phyloP scores from a whole-genome alignment of 1,140 invertebrate genomes.

The Prorops nasuta region DNA sequence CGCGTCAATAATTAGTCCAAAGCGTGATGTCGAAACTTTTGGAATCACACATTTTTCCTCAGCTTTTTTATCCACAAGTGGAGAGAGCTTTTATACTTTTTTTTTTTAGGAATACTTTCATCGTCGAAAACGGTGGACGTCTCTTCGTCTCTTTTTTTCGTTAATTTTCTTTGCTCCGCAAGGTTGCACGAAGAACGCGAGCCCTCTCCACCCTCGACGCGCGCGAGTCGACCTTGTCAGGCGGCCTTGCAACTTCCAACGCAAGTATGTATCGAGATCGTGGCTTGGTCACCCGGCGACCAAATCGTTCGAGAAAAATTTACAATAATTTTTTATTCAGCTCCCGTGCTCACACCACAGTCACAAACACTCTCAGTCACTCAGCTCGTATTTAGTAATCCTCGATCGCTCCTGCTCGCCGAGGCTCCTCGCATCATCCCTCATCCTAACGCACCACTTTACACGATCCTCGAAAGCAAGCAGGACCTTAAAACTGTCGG shows the following conservation, averaged over 20 bases:
- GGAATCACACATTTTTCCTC: no score
- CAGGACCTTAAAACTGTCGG: conserved; percentile 23
- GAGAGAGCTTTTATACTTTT: conserved; percentile 8
- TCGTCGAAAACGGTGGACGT: no score
- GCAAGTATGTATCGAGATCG: conserved; percentile 30
- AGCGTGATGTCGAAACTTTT: conserved; percentile 42
- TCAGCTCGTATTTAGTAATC: background rate
- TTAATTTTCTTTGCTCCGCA: conserved; percentile 12
- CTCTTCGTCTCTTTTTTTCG: conserved; percentile 4
- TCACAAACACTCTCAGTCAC: conserved; percentile 17
- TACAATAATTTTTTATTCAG: conserved; percentile 39
- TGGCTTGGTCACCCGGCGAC: conserved; percentile 40
- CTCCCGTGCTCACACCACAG: conserved; percentile 19
- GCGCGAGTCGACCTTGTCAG: conserved; percentile 15
- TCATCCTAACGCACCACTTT: background rate
- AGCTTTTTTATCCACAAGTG: conserved; percentile 7
- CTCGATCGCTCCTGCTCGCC: background rate
- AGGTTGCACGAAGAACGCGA: no score
- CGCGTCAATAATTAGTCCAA: no score
- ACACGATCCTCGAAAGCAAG: conserved; percentile 3
- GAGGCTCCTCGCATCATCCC: background rate
- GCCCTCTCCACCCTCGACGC: no score
- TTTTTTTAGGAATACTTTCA: no score
- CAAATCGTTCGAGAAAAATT: conserved; percentile 40
- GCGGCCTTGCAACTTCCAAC: conserved; percentile 31